Percentiles rank a stretch among this genome's conserved stretches.
Evolutionary conservation across 2,888 invertebrate genomes (phyloP).

Genomic region (Phorcus lineatus): DNA sequence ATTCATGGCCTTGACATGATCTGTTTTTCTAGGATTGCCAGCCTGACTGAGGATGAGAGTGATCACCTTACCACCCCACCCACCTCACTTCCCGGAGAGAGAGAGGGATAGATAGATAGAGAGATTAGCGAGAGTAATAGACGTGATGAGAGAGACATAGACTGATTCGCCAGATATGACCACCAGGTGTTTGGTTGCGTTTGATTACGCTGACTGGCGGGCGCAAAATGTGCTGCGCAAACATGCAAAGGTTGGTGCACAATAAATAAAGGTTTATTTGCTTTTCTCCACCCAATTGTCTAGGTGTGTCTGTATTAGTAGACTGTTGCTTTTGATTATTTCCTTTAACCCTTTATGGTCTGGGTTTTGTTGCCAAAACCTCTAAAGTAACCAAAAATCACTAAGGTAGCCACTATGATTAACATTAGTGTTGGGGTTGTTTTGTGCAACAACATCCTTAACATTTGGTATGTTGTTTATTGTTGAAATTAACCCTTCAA

Average conservation of each 20-base stretch:
- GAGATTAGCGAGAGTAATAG: neutral
- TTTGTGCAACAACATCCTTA: too few species aligned
- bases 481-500: neutral
- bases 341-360: too few species aligned
- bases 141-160: neutral
- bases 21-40: too few species aligned
- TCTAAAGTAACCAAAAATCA: too few species aligned
- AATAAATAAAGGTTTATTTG: neutral
- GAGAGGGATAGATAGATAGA: neutral
- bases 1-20: too few species aligned
- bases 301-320: neutral
- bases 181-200: slow-evolving; percentile 56
- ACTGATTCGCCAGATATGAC: slow-evolving; percentile 44
- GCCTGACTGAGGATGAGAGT: too few species aligned
- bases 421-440: too few species aligned
- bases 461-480: too few species aligned
- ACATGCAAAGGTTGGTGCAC: slow-evolving; percentile 55
- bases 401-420: too few species aligned
- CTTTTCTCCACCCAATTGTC: neutral
- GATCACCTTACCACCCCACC: neutral
- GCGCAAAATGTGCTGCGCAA: slow-evolving; percentile 56
- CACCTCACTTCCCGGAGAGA: neutral
- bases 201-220: slow-evolving; percentile 60
- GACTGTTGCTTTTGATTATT: too few species aligned
- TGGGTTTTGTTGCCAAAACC: neutral